phyloP scores from a whole-genome alignment of 37 sponge, comb jelly and placozoan species.

The Oopsacas minuta region DNA sequence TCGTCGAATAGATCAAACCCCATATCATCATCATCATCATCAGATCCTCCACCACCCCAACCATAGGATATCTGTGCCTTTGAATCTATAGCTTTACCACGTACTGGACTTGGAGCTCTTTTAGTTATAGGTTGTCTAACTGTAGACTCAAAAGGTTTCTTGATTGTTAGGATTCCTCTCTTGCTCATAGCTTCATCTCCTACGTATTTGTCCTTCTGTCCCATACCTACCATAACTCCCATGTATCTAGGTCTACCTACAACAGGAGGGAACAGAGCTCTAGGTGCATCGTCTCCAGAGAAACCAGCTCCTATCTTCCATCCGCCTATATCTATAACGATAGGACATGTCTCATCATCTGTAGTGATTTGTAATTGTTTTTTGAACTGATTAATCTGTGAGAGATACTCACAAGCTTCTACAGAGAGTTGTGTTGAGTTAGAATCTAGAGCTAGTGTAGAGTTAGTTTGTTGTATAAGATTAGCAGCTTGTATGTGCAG shows the following conservation, averaged over 20 bases:
- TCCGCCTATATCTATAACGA: neutral
- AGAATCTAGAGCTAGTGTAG: neutral
- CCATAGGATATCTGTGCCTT: neutral
- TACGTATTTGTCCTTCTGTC: constrained; percentile 83
- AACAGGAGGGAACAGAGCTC: constrained; percentile 2
- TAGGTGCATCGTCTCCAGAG: constrained; percentile 5
- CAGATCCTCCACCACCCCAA: neutral
- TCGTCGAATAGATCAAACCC: neutral
- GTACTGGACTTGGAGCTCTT: neutral
- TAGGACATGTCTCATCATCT: neutral
- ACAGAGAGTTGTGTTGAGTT: neutral
- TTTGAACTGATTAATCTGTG: neutral
- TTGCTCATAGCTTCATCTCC: constrained; percentile 86
- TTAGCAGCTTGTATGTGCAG: neutral
- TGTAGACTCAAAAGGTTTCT: constrained; percentile 62
- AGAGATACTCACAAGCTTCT: neutral
- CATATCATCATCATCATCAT: neutral
- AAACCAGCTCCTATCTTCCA: neutral
- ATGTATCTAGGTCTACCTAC: constrained; percentile 20
- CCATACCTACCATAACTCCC: constrained; percentile 99
- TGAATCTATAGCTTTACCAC: too few species aligned
- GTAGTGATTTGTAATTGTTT: neutral
- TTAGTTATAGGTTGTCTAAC: neutral
- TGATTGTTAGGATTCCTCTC: constrained; percentile 77
- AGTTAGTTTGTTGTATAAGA: neutral